Conservation (phyloP, 2,888 invertebrate genomes). For the Dasysyrphus tricinctus region DNA sequence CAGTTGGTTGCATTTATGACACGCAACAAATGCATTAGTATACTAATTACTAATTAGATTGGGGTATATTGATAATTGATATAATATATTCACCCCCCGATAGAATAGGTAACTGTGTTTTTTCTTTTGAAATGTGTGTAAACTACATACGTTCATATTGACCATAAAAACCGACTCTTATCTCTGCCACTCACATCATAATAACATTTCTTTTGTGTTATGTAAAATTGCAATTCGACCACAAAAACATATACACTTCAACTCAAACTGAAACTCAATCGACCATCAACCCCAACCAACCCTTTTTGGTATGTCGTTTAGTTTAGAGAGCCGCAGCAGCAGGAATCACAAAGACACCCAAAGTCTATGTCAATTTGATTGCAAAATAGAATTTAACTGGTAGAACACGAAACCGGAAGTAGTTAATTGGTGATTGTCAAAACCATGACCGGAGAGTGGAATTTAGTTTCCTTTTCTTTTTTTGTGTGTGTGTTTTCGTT, state of each 20-base stretch:
- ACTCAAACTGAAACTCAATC: not conserved
- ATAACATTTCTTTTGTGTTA: conserved; percentile 5
- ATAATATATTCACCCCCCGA: not conserved
- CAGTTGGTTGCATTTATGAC: conserved; percentile 40
- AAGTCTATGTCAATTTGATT: conserved; percentile 59
- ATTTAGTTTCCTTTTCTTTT: conserved; percentile 31
- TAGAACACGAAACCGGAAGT: conserved; percentile 74
- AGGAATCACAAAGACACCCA: conserved; percentile 22
- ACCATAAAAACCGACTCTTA: not conserved
- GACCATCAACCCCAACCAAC: conserved; percentile 3
- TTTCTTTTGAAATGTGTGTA: not conserved
- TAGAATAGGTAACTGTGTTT: not conserved
- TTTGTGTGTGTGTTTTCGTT: conserved; percentile 9
- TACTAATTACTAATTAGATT: conserved; percentile 58
- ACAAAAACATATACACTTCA: conserved; percentile 1
- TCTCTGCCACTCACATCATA: not conserved
- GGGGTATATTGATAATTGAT: conserved; percentile 59
- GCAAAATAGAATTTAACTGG: conserved; percentile 74
- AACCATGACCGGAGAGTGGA: conserved; percentile 66
- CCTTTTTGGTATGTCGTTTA: not conserved
- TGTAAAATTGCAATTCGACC: conserved; percentile 8
- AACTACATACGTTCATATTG: not conserved
- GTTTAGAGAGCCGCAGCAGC: not conserved
- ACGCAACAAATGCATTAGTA: conserved; percentile 58
- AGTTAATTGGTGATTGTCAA: conserved; percentile 74